Percentiles rank a stretch among this genome's conserved stretches.
Evolutionary conservation across 2,797 vertebrate genomes (phyloP).

Genomic region (Helicolenus hilgendorfi): DNA sequence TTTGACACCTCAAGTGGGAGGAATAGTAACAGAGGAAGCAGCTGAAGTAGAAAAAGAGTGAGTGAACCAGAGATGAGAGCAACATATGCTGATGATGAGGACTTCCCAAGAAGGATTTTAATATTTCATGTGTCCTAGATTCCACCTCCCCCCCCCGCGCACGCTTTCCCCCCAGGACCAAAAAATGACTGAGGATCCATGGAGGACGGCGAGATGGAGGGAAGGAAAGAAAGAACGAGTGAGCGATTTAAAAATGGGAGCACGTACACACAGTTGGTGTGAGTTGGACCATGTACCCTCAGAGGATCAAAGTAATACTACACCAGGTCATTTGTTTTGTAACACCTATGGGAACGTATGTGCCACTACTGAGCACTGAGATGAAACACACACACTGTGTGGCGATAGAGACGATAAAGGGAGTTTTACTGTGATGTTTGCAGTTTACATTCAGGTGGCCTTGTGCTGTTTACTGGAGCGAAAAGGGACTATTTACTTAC

Average conservation of each 20-base stretch:
- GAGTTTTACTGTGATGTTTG: slow-evolving; percentile 24
- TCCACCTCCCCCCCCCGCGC: slow-evolving; percentile 40
- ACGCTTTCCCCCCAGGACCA: slow-evolving; percentile 51
- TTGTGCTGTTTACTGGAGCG: background rate
- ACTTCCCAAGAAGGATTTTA: slow-evolving; percentile 86
- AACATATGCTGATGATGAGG: slow-evolving; percentile 89
- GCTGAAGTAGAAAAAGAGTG: slow-evolving; percentile 47
- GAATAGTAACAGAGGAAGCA: slow-evolving; percentile 51
- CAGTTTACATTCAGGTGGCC: slow-evolving; percentile 9
- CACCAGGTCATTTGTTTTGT: slow-evolving; percentile 65
- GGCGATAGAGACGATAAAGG: slow-evolving; percentile 14
- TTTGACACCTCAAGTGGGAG: slow-evolving; percentile 59
- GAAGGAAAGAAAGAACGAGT: slow-evolving; percentile 35
- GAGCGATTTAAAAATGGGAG: slow-evolving; percentile 52
- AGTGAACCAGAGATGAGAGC: slow-evolving; percentile 72
- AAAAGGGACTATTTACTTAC: background rate
- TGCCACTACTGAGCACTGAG: slow-evolving; percentile 13
- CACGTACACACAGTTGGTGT: slow-evolving; percentile 49
- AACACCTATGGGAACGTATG: slow-evolving; percentile 43
- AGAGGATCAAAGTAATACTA: slow-evolving; percentile 60
- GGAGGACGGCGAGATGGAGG: slow-evolving; percentile 48
- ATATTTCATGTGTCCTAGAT: slow-evolving; percentile 92
- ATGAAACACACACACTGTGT: slow-evolving; percentile 32
- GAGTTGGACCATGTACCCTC: slow-evolving; percentile 39
- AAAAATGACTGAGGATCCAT: slow-evolving; percentile 62